phyloP scores from a whole-genome alignment of 2,888 invertebrate genomes.

The Polyommatus icarus region DNA sequence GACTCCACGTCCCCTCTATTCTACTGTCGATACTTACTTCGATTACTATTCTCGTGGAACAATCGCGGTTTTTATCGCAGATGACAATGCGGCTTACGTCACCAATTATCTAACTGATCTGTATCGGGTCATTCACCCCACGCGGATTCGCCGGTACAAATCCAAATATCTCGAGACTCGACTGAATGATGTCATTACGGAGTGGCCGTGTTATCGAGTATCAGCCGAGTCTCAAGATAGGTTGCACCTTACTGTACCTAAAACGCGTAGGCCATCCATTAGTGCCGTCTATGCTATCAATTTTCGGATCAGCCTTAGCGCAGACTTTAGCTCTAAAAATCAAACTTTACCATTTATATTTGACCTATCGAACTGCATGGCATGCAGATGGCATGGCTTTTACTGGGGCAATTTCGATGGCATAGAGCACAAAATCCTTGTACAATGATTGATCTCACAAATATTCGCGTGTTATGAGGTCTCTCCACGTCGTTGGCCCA shows the following conservation, averaged over 20 bases:
- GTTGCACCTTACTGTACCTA: not conserved
- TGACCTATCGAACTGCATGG: not conserved
- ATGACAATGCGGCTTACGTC: conserved; percentile 41
- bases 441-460: no score
- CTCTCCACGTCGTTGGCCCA: no score
- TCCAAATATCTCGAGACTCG: not conserved
- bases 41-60: not conserved
- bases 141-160: conserved; percentile 33
- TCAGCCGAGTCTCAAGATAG: not conserved
- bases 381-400: not conserved
- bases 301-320: not conserved
- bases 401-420: no score
- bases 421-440: not conserved
- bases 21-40: not conserved
- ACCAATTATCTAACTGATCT: conserved; percentile 43
- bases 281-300: not conserved
- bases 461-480: no score
- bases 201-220: not conserved
- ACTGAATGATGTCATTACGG: not conserved
- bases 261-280: not conserved
- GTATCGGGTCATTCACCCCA: conserved; percentile 41
- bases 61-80: conserved; percentile 34
- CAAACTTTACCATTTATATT: not conserved
- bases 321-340: not conserved
- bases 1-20: not conserved